Base-by-base conservation (phyloP, 1,140 invertebrate species). In the Brachionus plicatilis region DNA sequence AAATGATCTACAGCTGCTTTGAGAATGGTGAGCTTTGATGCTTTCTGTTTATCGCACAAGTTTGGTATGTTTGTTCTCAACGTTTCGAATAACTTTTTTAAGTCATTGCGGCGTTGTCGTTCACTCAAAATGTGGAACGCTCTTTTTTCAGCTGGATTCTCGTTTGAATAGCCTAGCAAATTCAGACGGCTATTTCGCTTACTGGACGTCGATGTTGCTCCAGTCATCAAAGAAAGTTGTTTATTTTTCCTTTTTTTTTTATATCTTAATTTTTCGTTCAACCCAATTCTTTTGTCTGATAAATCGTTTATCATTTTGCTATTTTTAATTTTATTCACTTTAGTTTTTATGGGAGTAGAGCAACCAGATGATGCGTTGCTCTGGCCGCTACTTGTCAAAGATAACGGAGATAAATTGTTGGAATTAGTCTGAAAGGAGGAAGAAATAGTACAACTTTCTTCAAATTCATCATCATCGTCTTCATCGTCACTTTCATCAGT, bases 1-100 rank as follows among this genome's bases (percentile, higher is more conserved):
- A 82, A 65, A 43, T 82, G 79, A 47, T 82, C 79, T 14, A 82
- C 79, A 68, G 79, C 79, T 65, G 79, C 79, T 68, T 82, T 82
- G 12, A 84, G 17, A 70, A 84, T 84, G 7, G 82, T 84, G 12
- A 72, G 17, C 37, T 84, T 84, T 0, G 65, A 43, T 4, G 82
- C 60, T 56, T 72, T 68, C 37, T 84, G 82, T 43, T 84, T 68
- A 45, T 84, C 66, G 45, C n/a, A 68, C 7, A 84, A 60, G n/a
- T 50, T 70, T 70, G 82, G 82, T 72, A 84, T 70, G n/a, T 68
- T 72, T 20, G 43, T 84, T 84, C 66, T 45, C 24, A 84, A 27
- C 8, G 60, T 72, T 70, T 84, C 82, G 43, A 84, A 84, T 4
- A 68, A 17, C 53, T 84, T 72, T 75, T 84, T 84, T 24, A 84